Conservation (phyloP, 2,797 vertebrate genomes). For the Notamacropus eugenii region DNA sequence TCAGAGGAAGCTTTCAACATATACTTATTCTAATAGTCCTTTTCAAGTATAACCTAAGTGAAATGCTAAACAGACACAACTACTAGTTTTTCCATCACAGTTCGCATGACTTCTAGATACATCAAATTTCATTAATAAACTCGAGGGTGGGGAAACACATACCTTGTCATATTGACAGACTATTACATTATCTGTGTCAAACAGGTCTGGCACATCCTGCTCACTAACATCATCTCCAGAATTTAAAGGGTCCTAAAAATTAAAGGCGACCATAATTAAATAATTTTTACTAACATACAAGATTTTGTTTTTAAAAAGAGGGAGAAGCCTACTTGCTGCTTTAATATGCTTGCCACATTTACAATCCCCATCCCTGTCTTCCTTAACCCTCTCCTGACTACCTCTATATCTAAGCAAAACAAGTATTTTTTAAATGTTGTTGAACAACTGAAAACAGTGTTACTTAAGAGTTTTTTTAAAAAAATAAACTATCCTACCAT, state of each 20-base stretch:
- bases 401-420: constrained; percentile 14
- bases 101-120: constrained; percentile 18
- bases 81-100: constrained; percentile 11
- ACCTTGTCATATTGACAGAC: constrained; percentile 99
- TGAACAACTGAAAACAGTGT: neutral
- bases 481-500: neutral
- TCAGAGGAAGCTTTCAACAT: constrained; percentile 14
- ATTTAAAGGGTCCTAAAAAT: constrained; percentile 94
- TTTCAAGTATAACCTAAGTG: constrained; percentile 38
- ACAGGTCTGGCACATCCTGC: constrained; percentile 95
- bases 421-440: constrained; percentile 29
- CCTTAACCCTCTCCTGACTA: constrained; percentile 27
- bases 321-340: neutral
- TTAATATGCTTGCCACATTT: neutral
- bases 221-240: constrained; percentile 98
- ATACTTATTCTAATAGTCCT: constrained; percentile 28
- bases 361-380: neutral
- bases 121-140: constrained; percentile 63
- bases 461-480: neutral
- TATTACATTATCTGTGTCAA: constrained; percentile 97
- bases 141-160: constrained; percentile 44
- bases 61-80: constrained; percentile 35
- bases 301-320: constrained; percentile 53
- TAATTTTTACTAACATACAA: constrained; percentile 48
- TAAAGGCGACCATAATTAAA: constrained; percentile 66